A percentile compares a stretch with the other conserved stretches of the same genome.
These are phyloP conservation scores for Drosophila buzzatii DNA, from an alignment of 2,888 invertebrate species.

Conservation along the genomic window DNA sequence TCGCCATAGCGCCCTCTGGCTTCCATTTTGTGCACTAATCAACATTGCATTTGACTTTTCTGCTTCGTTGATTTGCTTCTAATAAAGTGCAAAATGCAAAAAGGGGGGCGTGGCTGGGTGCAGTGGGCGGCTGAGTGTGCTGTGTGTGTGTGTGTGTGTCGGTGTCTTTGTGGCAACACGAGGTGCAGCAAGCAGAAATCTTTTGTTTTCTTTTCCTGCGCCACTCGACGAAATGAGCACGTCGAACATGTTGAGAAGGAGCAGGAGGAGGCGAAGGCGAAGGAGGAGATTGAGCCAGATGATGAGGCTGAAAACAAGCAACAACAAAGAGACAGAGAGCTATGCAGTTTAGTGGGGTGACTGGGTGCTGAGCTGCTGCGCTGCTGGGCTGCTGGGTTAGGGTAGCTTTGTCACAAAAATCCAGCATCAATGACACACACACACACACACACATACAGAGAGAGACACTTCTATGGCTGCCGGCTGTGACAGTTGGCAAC, in stretches of 20 bases:
- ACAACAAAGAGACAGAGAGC: neutral
- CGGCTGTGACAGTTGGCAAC: constrained; percentile 54
- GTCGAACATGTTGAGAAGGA: constrained; percentile 31
- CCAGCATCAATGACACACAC: constrained; percentile 58
- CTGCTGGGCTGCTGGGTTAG: neutral
- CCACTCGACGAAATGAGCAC: constrained; percentile 79
- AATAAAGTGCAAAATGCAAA: constrained; percentile 75
- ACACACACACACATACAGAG: constrained; percentile 27
- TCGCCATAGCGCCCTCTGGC: neutral
- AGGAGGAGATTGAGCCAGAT: neutral
- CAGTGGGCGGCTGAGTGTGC: neutral
- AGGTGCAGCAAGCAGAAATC: constrained; percentile 70
- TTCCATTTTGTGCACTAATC: constrained; percentile 52
- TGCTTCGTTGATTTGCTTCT: constrained; percentile 78
- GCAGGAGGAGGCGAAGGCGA: neutral
- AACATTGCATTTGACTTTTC: constrained; percentile 78
- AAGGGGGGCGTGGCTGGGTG: neutral
- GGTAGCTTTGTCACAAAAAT: constrained; percentile 34
- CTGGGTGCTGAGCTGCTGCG: neutral
- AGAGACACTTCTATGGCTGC: constrained; percentile 27
- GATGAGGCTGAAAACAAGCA: constrained; percentile 2
- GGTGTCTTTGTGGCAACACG: constrained; percentile 7
- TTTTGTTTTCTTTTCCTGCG: constrained; percentile 64
- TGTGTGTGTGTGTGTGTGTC: neutral
- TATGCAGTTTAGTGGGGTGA: neutral